These are phyloP conservation scores for Rhagium mordax DNA, from an alignment of 2,888 invertebrate species.

Conservation along the genomic window DNA sequence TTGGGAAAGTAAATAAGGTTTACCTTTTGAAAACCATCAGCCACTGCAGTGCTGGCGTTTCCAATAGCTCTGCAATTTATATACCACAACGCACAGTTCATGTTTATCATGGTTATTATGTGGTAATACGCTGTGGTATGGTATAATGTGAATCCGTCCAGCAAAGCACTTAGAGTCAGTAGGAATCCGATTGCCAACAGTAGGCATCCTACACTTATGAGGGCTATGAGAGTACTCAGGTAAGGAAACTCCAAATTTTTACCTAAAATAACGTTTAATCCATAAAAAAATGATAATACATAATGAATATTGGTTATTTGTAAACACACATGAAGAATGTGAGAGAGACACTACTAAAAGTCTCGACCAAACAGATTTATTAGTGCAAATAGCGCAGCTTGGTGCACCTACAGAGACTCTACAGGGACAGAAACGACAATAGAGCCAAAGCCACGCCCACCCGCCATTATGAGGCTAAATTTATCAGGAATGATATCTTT, in stretches of 20 bases:
- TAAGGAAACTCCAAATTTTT: conserved; percentile 76
- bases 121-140: conserved; percentile 78
- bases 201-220: conserved; percentile 77
- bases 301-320: too few relatives aligned
- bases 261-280: conserved; percentile 64
- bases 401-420: too few relatives aligned
- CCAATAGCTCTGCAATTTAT: conserved; percentile 80
- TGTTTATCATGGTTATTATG: conserved; percentile 81
- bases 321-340: too few relatives aligned
- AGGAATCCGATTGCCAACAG: conserved; percentile 76
- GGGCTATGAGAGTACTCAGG: conserved; percentile 75
- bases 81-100: conserved; percentile 82
- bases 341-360: too few relatives aligned
- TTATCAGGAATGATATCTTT: too few relatives aligned
- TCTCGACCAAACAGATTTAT: too few relatives aligned
- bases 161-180: conserved; percentile 74
- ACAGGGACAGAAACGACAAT: too few relatives aligned
- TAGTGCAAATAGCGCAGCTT: too few relatives aligned
- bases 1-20: too few relatives aligned
- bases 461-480: too few relatives aligned
- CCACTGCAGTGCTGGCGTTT: conserved; percentile 71
- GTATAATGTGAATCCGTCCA: conserved; percentile 77
- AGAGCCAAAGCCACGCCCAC: too few relatives aligned
- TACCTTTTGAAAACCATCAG: conserved; percentile 66
- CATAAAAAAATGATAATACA: too few relatives aligned